Evolutionary conservation across 2,797 vertebrate genomes (phyloP).

Genomic region (Dendrocincla fuliginosa): DNA sequence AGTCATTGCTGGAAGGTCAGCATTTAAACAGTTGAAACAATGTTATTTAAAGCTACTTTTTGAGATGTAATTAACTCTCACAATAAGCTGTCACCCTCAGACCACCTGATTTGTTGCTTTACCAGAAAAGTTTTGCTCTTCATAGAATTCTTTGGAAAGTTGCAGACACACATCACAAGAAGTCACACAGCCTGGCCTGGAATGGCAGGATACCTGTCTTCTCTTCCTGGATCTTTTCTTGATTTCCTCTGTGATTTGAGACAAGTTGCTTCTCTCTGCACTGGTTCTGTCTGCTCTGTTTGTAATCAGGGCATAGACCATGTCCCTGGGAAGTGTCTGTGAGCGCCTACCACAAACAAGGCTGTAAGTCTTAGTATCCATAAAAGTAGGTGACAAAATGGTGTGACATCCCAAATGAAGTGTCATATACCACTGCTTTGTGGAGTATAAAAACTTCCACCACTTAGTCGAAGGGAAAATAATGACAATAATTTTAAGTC

Average conservation of each 20-base stretch:
- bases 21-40: not conserved
- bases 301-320: not conserved
- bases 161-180: not conserved
- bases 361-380: not conserved
- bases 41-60: not conserved
- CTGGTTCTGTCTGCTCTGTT: not conserved
- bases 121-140: not conserved
- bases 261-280: not conserved
- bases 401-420: not conserved
- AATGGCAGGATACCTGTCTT: not conserved
- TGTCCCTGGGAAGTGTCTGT: not conserved
- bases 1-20: not conserved
- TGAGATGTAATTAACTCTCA: not conserved
- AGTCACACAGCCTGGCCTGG: not conserved
- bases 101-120: not conserved
- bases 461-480: not conserved
- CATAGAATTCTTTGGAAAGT: not conserved
- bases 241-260: not conserved
- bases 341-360: not conserved
- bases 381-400: not conserved
- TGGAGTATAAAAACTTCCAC: not conserved
- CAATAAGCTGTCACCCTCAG: not conserved
- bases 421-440: not conserved
- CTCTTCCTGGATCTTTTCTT: not conserved
- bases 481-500: not conserved